phyloP scores from a whole-genome alignment of 2,888 invertebrate species.

The Melanostoma mellinum region DNA sequence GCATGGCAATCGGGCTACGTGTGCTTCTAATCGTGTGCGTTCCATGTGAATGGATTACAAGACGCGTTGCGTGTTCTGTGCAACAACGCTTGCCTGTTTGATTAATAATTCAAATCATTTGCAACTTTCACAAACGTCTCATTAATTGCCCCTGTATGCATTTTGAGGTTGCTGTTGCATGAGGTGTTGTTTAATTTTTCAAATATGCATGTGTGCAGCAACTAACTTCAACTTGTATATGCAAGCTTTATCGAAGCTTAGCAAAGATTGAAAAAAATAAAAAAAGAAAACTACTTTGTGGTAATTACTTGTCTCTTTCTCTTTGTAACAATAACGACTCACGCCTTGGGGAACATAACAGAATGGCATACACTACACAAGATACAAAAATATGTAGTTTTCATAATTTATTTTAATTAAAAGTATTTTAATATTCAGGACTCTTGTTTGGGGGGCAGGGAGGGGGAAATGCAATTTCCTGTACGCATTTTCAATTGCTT shows the following conservation, averaged over 20 bases:
- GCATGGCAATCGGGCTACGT: conserved; percentile 55
- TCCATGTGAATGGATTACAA: conserved; percentile 51
- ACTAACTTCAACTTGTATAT: no score
- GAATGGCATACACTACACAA: not conserved
- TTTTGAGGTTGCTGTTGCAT: not conserved
- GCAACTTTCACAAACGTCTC: conserved; percentile 55
- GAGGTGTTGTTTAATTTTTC: conserved; percentile 17
- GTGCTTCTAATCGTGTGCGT: conserved; percentile 52
- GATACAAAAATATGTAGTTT: not conserved
- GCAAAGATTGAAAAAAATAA: no score
- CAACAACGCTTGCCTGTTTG: conserved; percentile 38
- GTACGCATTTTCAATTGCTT: conserved; percentile 41
- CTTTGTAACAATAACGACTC: not conserved
- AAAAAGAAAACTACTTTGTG: no score
- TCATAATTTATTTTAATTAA: conserved; percentile 63
- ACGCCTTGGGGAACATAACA: not conserved
- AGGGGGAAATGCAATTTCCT: conserved; percentile 53
- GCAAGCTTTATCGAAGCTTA: not conserved
- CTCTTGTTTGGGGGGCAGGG: conserved; percentile 26
- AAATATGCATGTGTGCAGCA: no score
- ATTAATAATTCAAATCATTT: conserved; percentile 63
- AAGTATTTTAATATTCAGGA: conserved; percentile 53
- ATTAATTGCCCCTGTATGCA: conserved; percentile 27
- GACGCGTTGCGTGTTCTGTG: conserved; percentile 59
- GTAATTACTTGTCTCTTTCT: no score